These are phyloP conservation scores for Clistopyga incitator DNA, from an alignment of 2,888 invertebrate species.

Conservation along the genomic window DNA sequence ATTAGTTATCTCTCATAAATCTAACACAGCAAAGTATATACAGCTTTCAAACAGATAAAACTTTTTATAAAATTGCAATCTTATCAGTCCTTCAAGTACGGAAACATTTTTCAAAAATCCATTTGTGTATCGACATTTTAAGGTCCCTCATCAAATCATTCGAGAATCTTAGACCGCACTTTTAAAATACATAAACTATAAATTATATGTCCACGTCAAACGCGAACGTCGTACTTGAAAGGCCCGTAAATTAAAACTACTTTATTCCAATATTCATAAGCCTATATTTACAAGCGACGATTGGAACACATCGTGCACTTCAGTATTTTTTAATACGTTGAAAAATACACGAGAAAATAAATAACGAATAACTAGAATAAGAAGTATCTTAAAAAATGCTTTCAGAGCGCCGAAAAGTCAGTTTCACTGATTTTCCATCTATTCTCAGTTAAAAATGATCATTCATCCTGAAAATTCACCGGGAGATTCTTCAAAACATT, in stretches of 20 bases:
- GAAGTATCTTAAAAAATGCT: neutral
- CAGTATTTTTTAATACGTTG: neutral
- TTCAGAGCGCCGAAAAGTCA: slow-evolving; percentile 3
- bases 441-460: neutral
- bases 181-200: neutral
- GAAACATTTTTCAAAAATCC: neutral
- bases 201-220: slow-evolving; percentile 4
- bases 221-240: slow-evolving; percentile 5
- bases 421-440: slow-evolving; percentile 4
- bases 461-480: neutral
- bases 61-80: neutral
- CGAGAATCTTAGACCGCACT: neutral
- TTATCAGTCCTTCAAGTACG: neutral
- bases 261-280: neutral
- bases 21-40: slow-evolving; percentile 35
- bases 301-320: neutral
- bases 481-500: neutral
- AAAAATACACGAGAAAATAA: slow-evolving; percentile 22
- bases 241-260: neutral
- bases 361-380: slow-evolving; percentile 17
- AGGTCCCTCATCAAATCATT: neutral
- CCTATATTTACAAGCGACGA: slow-evolving; percentile 38
- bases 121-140: neutral
- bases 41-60: slow-evolving; percentile 16
- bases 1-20: slow-evolving; percentile 7